Percentiles rank a stretch among this genome's conserved stretches.
These are phyloP conservation scores for Selenia dentaria DNA, from an alignment of 2,888 invertebrate species.

Conservation along the genomic window DNA sequence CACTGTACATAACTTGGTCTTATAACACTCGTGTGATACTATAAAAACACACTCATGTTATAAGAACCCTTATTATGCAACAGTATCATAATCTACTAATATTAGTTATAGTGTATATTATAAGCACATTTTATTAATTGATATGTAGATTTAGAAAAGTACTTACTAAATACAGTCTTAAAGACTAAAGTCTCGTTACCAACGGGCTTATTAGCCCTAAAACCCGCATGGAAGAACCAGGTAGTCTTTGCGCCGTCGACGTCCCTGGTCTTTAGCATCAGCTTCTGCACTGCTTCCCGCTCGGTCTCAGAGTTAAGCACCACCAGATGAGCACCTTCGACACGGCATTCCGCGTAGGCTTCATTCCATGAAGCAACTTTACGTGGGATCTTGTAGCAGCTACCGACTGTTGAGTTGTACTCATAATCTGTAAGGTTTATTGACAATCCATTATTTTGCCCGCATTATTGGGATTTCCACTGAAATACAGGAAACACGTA, in stretches of 20 bases:
- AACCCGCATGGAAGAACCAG: constrained; percentile 60
- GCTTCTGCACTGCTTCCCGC: constrained; percentile 40
- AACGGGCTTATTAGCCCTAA: constrained; percentile 46
- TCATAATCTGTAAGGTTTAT: constrained; percentile 53
- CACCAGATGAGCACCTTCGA: constrained; percentile 56
- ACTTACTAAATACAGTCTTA: constrained; percentile 67
- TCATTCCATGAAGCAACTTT: constrained; percentile 55
- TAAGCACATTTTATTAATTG: too few species aligned
- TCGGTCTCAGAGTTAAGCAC: constrained; percentile 60
- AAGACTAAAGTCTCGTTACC: constrained; percentile 47
- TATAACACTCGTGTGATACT: too few species aligned
- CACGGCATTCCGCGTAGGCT: constrained; percentile 57
- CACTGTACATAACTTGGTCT: too few species aligned
- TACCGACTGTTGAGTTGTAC: constrained; percentile 46
- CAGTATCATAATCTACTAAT: too few species aligned
- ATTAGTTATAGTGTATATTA: too few species aligned
- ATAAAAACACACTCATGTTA: too few species aligned
- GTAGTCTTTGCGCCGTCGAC: constrained; percentile 16
- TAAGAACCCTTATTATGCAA: too few species aligned
- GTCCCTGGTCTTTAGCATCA: constrained; percentile 33
- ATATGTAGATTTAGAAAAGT: neutral
- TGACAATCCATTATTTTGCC: too few species aligned
- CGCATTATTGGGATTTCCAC: too few species aligned
- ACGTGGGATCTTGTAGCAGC: constrained; percentile 60
- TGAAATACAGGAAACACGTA: too few species aligned